A percentile compares a stretch with the other conserved stretches of the same genome.
These are phyloP conservation scores for Bufo bufo DNA, from an alignment of 2,113 vertebrate species.

Conservation along the genomic window DNA sequence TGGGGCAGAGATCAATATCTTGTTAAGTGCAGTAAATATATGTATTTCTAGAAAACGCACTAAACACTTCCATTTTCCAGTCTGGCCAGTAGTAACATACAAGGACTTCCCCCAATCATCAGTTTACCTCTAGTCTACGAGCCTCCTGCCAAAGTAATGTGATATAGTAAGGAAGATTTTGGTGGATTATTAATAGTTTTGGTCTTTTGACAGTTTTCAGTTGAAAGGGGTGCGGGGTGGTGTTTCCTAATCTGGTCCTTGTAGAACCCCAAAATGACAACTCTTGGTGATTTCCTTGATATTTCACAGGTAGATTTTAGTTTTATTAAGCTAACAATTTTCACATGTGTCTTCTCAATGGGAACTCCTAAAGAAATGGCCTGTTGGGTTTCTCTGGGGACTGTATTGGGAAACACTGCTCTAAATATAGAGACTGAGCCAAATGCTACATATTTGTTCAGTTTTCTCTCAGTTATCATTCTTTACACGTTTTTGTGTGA, in stretches of 20 bases:
- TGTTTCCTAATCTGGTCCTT: neutral
- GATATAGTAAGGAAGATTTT: neutral
- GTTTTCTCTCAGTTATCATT: neutral
- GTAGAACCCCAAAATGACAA: neutral
- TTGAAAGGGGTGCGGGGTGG: neutral
- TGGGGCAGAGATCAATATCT: neutral
- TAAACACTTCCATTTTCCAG: neutral
- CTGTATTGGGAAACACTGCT: neutral
- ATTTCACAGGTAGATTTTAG: neutral
- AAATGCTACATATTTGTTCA: neutral
- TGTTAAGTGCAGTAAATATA: neutral
- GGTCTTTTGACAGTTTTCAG: no score
- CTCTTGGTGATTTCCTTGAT: neutral
- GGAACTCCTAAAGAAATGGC: neutral
- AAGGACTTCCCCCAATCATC: neutral
- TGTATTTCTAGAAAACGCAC: slow-evolving; percentile 4
- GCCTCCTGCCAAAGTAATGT: neutral
- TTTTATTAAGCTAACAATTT: neutral
- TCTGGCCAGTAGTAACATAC: neutral
- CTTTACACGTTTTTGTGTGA: neutral
- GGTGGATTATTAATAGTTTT: neutral
- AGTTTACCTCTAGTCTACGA: neutral
- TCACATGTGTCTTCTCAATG: neutral
- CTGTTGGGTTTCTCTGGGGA: neutral
- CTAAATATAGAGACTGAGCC: neutral